These are phyloP conservation scores for Coendou prehensilis DNA, from an alignment of 2,797 vertebrate genomes.

Conservation along the genomic window DNA sequence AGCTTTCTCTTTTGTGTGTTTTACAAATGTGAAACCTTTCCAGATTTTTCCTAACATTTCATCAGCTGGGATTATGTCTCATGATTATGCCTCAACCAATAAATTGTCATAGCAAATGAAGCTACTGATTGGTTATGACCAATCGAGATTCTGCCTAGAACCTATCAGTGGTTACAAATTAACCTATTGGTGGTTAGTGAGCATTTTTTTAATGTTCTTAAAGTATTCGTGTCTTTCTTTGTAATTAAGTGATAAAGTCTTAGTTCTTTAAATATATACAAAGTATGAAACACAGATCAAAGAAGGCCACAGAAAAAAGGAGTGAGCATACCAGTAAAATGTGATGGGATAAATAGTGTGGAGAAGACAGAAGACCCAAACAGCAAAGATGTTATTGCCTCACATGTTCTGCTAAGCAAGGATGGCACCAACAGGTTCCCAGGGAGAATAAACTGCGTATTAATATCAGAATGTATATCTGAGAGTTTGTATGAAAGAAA, in stretches of 20 bases:
- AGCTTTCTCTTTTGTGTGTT: background rate
- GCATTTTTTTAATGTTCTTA: background rate
- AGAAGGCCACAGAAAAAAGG: background rate
- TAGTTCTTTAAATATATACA: background rate
- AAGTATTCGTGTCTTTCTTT: slow-evolving; percentile 4
- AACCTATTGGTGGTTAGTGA: background rate
- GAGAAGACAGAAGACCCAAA: background rate
- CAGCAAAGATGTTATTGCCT: background rate
- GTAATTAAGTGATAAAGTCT: background rate
- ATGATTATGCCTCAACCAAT: background rate
- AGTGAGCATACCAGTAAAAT: background rate
- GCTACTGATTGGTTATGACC: background rate
- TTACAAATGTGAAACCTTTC: slow-evolving; percentile 27
- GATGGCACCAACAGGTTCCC: background rate
- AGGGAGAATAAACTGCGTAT: background rate
- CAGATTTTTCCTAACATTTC: slow-evolving; percentile 12
- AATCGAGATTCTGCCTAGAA: background rate
- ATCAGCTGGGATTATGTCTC: slow-evolving; percentile 16
- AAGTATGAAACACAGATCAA: background rate
- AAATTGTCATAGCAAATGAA: background rate
- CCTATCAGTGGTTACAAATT: background rate
- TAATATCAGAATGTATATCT: background rate
- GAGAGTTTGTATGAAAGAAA: background rate
- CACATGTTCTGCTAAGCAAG: background rate
- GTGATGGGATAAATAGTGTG: background rate